These are phyloP conservation scores for Pasiphila rectangulata DNA, from an alignment of 2,888 invertebrate genomes.

Conservation along the genomic window DNA sequence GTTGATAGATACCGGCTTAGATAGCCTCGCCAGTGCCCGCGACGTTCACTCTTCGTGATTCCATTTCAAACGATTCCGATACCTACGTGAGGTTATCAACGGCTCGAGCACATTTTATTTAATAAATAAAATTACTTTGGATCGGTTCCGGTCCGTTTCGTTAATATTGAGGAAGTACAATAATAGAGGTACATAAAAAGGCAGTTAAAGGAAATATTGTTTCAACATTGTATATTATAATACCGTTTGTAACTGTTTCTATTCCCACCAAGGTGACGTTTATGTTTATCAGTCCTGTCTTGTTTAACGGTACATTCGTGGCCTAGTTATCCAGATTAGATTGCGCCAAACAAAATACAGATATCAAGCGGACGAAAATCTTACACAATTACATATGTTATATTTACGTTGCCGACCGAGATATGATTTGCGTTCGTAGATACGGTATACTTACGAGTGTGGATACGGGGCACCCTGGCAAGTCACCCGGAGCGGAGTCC, in stretches of 20 bases:
- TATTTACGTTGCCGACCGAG: constrained; percentile 5
- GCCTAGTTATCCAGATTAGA: constrained; percentile 20
- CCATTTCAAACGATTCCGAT: constrained; percentile 11
- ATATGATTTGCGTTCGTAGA: too few species aligned
- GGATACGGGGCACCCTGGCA: neutral
- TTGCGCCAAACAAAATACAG: constrained; percentile 10
- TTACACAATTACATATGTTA: neutral
- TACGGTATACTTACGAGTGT: neutral
- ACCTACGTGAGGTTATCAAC: neutral
- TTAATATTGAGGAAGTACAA: too few species aligned
- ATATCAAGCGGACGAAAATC: neutral
- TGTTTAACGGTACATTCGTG: constrained; percentile 5
- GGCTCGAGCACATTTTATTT: neutral
- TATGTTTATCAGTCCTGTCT: neutral
- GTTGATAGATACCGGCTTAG: constrained; percentile 50
- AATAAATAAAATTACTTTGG: too few species aligned
- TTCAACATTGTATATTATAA: too few species aligned
- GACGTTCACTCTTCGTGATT: constrained; percentile 39
- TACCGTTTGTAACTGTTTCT: too few species aligned
- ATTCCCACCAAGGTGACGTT: neutral
- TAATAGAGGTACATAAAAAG: too few species aligned
- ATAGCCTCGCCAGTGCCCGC: constrained; percentile 30
- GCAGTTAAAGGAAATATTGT: too few species aligned
- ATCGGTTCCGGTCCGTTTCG: too few species aligned
- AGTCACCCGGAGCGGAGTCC: constrained; percentile 6